Evolutionary conservation across 1,140 invertebrate species (phyloP), one percentile per base, ranked within the genome.

Genomic region (Ladona fulva): DNA sequence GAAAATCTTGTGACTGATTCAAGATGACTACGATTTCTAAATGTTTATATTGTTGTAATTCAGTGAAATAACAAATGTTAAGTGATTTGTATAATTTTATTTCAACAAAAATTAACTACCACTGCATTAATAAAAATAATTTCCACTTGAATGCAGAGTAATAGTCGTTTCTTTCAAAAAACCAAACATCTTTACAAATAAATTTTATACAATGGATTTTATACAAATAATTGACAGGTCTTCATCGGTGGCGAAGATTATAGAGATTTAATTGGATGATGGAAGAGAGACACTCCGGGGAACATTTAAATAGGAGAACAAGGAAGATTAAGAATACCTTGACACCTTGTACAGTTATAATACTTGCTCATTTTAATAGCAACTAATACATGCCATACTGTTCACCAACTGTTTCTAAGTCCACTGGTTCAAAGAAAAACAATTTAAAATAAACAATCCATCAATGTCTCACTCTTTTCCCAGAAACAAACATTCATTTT

Each of bases 401-500:
- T 66, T 66, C 16, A 66, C 14, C n/a, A 66, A 66, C 52, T 19
- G n/a, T 19, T 22, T 19, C 5, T 66, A 22, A 66, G 14, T 22
- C 52, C 52, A 66, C n/a, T 66, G 52, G 1, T 22, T 22, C 52
- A 16, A 66, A 66, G 3, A 16, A 19, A 66, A 66, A 66, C 14
- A 19, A 66, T 66, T 66, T 66, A 66, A 66, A 66, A 66, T 19
- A 19, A 66, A 19, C n/a, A 66, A 6, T 66, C 52, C n/a, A 19
- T 66, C 5, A 12, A 66, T 12, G 1, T 66, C n/a, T 66, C 52
- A 66, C 16, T 66, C 16, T 22, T 22, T 66, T 66, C 29, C 52
- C 16, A 66, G 52, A 66, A 66, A 66, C n/a, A 66, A 66, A 66
- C 52, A 66, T 66, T 66, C 14, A 66, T 37, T 66, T 66, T 66